Conservation (phyloP, 2,888 invertebrate species). For the Zele albiditarsus region DNA sequence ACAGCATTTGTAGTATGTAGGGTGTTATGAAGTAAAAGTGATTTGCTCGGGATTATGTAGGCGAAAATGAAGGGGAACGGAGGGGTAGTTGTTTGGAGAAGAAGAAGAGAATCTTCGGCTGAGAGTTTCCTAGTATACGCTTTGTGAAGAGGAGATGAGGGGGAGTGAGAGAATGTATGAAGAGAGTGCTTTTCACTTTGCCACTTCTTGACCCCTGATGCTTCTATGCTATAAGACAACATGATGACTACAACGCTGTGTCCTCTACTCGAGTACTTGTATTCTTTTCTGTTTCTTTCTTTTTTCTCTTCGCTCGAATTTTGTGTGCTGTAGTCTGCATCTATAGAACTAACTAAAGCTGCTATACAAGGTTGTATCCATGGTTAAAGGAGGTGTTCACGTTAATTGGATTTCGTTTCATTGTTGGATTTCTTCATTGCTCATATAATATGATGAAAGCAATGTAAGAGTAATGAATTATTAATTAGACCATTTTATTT, state of each 20-base stretch:
- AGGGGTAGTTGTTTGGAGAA: slow-evolving; percentile 2
- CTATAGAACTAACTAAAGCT: neutral
- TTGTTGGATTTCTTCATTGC: neutral
- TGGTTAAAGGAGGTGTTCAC: neutral
- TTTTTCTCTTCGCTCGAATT: neutral
- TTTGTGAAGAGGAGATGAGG: slow-evolving; percentile 1
- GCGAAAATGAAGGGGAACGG: neutral
- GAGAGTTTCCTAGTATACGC: slow-evolving; percentile 17
- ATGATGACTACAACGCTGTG: slow-evolving; percentile 8
- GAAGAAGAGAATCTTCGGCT: slow-evolving; percentile 23
- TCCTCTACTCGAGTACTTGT: slow-evolving; percentile 14
- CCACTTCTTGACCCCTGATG: slow-evolving; percentile 55
- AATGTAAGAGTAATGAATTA: neutral
- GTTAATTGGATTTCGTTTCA: slow-evolving; percentile 7
- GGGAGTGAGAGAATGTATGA: neutral
- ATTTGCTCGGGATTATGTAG: neutral
- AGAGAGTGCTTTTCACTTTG: slow-evolving; percentile 45
- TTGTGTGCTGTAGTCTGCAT: neutral
- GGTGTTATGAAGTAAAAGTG: neutral
- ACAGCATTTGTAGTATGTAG: neutral
- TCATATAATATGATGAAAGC: neutral
- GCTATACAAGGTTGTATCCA: neutral
- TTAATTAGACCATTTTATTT: neutral
- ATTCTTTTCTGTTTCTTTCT: neutral
- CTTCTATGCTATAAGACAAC: slow-evolving; percentile 35